These are phyloP conservation scores for Vireo griseus DNA, from an alignment of 2,797 vertebrate species.

Conservation along the genomic window DNA sequence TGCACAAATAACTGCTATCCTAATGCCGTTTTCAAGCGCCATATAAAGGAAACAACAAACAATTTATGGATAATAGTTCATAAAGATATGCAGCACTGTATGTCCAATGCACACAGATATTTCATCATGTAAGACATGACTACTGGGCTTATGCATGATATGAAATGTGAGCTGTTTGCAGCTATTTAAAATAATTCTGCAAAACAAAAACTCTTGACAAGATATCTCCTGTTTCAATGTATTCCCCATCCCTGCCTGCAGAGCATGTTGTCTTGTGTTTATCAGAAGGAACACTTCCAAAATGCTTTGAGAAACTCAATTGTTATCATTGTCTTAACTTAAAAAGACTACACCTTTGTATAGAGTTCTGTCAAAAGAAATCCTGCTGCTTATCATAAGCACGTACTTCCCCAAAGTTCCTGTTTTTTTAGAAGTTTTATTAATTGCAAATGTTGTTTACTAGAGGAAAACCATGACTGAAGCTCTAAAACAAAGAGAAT, in stretches of 20 bases:
- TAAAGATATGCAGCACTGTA: neutral
- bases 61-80: constrained; percentile 27
- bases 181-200: constrained; percentile 16
- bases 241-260: constrained; percentile 6
- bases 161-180: neutral
- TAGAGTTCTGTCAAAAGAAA: constrained; percentile 67
- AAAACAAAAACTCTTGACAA: constrained; percentile 22
- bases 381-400: constrained; percentile 75
- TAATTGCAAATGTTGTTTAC: constrained; percentile 78
- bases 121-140: neutral
- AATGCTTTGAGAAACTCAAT: constrained; percentile 55
- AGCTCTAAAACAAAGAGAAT: constrained; percentile 75
- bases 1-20: neutral
- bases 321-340: constrained; percentile 61
- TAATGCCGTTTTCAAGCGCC: neutral
- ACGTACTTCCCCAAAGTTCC: constrained; percentile 77
- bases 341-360: constrained; percentile 66
- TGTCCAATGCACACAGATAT: neutral
- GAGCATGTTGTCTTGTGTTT: constrained; percentile 29
- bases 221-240: constrained; percentile 16
- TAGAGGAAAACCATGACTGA: constrained; percentile 76
- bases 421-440: constrained; percentile 79
- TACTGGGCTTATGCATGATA: neutral
- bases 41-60: constrained; percentile 15
- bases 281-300: constrained; percentile 56